phyloP scores from a whole-genome alignment of 2,797 vertebrate species.

The Serranus cabrilla region DNA sequence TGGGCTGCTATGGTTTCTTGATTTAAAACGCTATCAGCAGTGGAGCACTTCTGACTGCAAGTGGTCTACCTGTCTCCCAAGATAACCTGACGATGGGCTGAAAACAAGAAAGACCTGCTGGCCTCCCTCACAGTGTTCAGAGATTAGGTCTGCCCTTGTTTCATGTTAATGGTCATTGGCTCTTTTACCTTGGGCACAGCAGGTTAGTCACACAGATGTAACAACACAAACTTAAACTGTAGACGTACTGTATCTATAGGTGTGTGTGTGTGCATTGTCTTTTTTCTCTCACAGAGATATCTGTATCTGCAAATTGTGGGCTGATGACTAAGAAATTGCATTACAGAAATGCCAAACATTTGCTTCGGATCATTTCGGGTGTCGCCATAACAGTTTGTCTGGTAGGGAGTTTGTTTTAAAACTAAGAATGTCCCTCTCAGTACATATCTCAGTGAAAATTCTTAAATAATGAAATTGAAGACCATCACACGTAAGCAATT shows the following conservation, averaged over 20 bases:
- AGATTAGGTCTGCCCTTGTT: conserved; percentile 34
- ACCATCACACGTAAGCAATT: background rate
- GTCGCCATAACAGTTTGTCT: background rate
- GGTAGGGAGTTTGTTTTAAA: background rate
- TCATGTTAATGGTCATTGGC: conserved; percentile 28
- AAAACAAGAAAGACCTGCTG: conserved; percentile 26
- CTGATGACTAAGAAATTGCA: background rate
- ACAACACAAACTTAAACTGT: background rate
- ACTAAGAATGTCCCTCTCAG: background rate
- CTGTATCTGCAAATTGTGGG: background rate
- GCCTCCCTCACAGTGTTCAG: conserved; percentile 7
- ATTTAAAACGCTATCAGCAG: conserved; percentile 50
- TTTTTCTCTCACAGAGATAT: background rate
- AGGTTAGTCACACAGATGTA: conserved; percentile 15
- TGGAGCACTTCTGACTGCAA: conserved; percentile 29
- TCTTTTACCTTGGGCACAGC: conserved; percentile 15
- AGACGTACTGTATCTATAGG: background rate
- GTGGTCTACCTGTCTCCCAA: conserved; percentile 34
- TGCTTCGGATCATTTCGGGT: background rate
- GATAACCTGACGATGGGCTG: conserved; percentile 47
- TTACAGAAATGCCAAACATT: background rate
- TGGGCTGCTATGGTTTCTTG: conserved; percentile 27
- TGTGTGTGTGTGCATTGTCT: background rate
- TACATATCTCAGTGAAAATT: background rate
- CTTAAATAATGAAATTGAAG: background rate